Percentiles rank a stretch among this genome's conserved stretches.
phyloP scores from a whole-genome alignment of 2,113 vertebrate species.

The Helogale parvula region DNA sequence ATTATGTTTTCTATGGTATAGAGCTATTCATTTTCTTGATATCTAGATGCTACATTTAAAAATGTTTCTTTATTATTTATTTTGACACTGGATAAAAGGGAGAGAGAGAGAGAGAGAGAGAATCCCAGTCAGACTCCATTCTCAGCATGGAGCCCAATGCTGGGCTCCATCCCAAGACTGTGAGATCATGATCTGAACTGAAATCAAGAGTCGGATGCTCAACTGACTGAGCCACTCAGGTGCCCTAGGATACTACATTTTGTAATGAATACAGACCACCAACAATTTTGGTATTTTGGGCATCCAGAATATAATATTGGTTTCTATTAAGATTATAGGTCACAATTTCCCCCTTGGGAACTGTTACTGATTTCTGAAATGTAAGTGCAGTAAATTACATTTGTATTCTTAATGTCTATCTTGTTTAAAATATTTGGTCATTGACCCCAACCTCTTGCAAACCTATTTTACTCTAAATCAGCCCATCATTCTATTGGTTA shows the following conservation, averaged over 20 bases:
- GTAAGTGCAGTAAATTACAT: not conserved
- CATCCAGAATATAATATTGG: not conserved
- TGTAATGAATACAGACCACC: not conserved
- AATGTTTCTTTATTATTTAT: too few relatives aligned
- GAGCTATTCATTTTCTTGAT: conserved; percentile 11
- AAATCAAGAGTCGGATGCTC: too few relatives aligned
- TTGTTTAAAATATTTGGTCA: not conserved
- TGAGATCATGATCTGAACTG: too few relatives aligned
- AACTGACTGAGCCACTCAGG: too few relatives aligned
- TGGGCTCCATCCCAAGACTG: too few relatives aligned
- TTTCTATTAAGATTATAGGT: not conserved
- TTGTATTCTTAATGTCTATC: not conserved
- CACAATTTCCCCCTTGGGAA: conserved; percentile 36
- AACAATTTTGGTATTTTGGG: not conserved
- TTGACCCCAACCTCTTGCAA: not conserved
- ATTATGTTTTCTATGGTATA: not conserved
- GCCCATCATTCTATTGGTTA: not conserved
- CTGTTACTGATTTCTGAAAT: conserved; percentile 38
- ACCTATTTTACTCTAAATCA: not conserved
- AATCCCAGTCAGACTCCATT: too few relatives aligned
- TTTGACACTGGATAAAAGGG: too few relatives aligned
- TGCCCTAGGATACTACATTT: not conserved
- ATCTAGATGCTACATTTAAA: not conserved
- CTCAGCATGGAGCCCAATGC: too few relatives aligned
- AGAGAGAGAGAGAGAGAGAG: too few relatives aligned